Conservation (phyloP, 2,113 vertebrate species). For the Athene noctua region DNA sequence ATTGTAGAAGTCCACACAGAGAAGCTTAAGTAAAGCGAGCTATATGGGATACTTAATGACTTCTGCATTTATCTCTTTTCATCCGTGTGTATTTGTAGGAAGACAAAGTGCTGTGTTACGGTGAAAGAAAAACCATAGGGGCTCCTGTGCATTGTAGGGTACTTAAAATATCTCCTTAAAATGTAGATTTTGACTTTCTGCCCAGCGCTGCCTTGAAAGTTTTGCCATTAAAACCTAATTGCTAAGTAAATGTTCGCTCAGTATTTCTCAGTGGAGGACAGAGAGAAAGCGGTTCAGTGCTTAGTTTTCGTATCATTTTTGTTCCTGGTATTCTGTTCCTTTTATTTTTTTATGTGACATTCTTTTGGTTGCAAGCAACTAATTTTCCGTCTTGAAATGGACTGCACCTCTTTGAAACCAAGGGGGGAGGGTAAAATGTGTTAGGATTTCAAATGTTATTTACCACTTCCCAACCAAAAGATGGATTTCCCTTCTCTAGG, state of each 20-base stretch:
- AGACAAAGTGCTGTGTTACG: not conserved
- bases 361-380: not conserved
- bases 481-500: slow-evolving; percentile 45
- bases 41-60: not conserved
- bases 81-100: slow-evolving; percentile 4
- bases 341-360: not conserved
- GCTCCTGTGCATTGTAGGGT: slow-evolving; percentile 52
- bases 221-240: slow-evolving; percentile 62
- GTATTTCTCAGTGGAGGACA: slow-evolving; percentile 44
- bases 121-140: slow-evolving; percentile 5
- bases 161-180: slow-evolving; percentile 67
- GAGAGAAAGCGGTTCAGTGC: not conserved
- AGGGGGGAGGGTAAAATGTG: not conserved
- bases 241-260: slow-evolving; percentile 63
- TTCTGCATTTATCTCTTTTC: not conserved
- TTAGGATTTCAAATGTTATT: slow-evolving; percentile 12
- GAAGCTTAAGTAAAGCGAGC: not conserved
- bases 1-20: not conserved
- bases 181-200: slow-evolving; percentile 75
- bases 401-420: not conserved
- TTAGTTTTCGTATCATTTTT: not conserved
- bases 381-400: not conserved
- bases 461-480: slow-evolving; percentile 12
- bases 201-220: slow-evolving; percentile 63
- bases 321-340: not conserved